Conservation (phyloP, 2,113 vertebrate species). For the Vicugna pacos region DNA sequence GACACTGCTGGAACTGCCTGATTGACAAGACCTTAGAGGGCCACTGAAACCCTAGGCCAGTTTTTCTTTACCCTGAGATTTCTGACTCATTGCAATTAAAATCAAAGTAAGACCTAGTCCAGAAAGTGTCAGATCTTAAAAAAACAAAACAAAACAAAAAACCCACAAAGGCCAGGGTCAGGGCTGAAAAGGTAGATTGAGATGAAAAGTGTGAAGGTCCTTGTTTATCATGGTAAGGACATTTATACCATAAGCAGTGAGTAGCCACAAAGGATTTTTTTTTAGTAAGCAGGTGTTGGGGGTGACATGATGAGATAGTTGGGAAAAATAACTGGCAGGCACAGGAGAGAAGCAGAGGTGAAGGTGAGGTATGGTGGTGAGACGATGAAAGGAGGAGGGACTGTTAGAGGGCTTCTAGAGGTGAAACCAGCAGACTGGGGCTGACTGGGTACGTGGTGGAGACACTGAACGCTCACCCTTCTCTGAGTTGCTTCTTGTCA, state of each 20-base stretch:
- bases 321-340: neutral
- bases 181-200: neutral
- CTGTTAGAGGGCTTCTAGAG: neutral
- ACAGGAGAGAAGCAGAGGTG: neutral
- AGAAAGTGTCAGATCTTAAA: neutral
- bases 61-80: neutral
- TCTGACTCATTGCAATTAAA: conserved; percentile 7
- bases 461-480: neutral
- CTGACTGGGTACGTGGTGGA: too few species aligned
- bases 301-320: neutral
- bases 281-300: neutral
- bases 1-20: neutral
- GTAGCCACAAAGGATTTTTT: neutral
- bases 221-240: neutral
- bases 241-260: neutral
- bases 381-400: too few species aligned
- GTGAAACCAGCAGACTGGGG: neutral
- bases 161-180: neutral
- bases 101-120: neutral
- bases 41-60: neutral
- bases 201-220: neutral
- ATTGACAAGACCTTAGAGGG: neutral
- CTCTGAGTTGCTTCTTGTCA: neutral
- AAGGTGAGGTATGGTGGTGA: neutral
- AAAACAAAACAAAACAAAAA: neutral